Evolutionary conservation across 2,888 invertebrate genomes (phyloP).

Genomic region (Campoplex nolae): DNA sequence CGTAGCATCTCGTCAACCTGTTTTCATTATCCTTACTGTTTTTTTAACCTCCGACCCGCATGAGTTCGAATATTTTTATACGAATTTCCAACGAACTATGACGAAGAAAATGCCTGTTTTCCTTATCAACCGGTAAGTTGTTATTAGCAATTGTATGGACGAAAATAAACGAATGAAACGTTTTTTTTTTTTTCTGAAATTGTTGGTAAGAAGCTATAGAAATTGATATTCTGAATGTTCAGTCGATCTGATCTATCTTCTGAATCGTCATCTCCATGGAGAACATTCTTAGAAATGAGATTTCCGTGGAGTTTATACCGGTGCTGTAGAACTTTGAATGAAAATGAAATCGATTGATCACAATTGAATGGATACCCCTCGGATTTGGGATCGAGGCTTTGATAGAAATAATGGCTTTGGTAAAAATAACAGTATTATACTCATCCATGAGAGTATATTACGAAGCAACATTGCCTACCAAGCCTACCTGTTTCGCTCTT

Average conservation of each 20-base stretch:
- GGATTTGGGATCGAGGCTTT: not conserved
- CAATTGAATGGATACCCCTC: not conserved
- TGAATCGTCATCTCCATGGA: not conserved
- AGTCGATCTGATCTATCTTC: not conserved
- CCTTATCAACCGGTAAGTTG: not conserved
- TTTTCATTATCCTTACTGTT: not conserved
- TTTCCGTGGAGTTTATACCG: not conserved
- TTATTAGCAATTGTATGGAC: not conserved
- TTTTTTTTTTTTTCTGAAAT: not conserved
- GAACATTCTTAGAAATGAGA: not conserved
- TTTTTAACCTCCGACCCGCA: not conserved
- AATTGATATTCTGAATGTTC: not conserved
- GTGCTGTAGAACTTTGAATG: not conserved
- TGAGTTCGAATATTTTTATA: not conserved
- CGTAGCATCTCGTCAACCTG: not conserved
- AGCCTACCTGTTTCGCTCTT: conserved; percentile 68
- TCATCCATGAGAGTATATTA: not conserved
- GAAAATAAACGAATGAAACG: not conserved
- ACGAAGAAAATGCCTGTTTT: not conserved
- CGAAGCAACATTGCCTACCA: not conserved
- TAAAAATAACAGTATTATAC: conserved; percentile 16
- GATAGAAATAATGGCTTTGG: conserved; percentile 3
- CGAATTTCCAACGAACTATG: not conserved
- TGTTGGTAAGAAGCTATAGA: not conserved
- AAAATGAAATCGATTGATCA: not conserved